Percentiles rank a stretch among this genome's conserved stretches.
These are phyloP conservation scores for Caloenas nicobarica DNA, from an alignment of 2,113 vertebrate species.

Conservation along the genomic window DNA sequence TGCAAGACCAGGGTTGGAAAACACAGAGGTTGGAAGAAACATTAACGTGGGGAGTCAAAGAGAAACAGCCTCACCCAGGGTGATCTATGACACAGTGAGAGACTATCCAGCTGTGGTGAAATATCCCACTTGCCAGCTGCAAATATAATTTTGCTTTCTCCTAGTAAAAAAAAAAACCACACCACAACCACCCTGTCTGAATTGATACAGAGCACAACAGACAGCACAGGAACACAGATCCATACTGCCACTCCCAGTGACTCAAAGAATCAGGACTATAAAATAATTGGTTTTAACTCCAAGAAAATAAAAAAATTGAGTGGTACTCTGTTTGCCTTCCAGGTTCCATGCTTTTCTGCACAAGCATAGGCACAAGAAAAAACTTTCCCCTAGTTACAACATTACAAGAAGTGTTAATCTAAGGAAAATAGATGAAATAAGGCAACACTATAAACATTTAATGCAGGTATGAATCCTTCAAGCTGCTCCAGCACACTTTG, in stretches of 20 bases:
- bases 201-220: not conserved
- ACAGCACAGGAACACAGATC: not conserved
- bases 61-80: constrained; percentile 42
- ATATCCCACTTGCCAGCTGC: constrained; percentile 21
- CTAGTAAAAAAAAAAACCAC: accelerated
- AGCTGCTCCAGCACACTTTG: not conserved
- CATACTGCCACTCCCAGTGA: not conserved
- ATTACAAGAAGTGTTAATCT: not conserved
- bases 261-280: not conserved
- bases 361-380: not conserved
- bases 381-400: not conserved
- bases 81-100: constrained; percentile 15
- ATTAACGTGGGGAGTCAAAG: not conserved
- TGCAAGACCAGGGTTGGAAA: constrained; percentile 29
- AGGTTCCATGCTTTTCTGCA: not conserved
- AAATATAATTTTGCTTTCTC: not conserved
- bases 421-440: not conserved
- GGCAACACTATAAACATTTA: not conserved
- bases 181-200: not conserved
- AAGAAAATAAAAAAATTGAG: not conserved
- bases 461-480: not conserved
- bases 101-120: constrained; percentile 53
- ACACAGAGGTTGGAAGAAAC: constrained; percentile 20
- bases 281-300: not conserved
- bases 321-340: not conserved